These are phyloP conservation scores for Syngnathoides biaculeatus DNA, from an alignment of 2,113 vertebrate genomes.

Conservation along the genomic window DNA sequence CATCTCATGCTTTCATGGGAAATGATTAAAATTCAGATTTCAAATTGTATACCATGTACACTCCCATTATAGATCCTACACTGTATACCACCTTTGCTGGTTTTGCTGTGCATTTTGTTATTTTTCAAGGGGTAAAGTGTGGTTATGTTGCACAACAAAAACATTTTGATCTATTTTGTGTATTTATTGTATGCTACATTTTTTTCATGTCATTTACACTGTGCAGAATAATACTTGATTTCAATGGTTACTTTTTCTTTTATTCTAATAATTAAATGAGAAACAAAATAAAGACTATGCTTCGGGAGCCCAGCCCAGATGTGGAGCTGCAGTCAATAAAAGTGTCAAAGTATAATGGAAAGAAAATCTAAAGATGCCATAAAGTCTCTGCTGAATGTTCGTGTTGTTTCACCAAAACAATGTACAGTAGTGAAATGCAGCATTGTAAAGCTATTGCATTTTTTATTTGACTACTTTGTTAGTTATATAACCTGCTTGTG, in stretches of 20 bases:
- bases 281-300: constrained; percentile 20
- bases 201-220: neutral
- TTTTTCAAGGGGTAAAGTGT: neutral
- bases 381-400: constrained; percentile 27
- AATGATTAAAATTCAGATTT: constrained; percentile 9
- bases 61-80: neutral
- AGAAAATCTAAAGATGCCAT: constrained; percentile 42
- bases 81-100: neutral
- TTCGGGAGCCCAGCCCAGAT: constrained; percentile 24
- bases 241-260: neutral
- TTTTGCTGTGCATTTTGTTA: neutral
- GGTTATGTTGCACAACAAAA: neutral
- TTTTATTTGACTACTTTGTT: constrained; percentile 6
- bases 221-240: neutral
- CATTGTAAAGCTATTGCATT: constrained; percentile 11
- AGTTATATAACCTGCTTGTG: neutral
- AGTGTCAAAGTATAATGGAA: constrained; percentile 41
- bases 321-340: constrained; percentile 7
- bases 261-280: neutral
- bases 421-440: constrained; percentile 24
- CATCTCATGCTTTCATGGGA: neutral
- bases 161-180: neutral
- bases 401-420: constrained; percentile 9
- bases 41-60: neutral
- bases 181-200: neutral